Conservation (phyloP, 2,888 invertebrate species). For the Mythimna impura region DNA sequence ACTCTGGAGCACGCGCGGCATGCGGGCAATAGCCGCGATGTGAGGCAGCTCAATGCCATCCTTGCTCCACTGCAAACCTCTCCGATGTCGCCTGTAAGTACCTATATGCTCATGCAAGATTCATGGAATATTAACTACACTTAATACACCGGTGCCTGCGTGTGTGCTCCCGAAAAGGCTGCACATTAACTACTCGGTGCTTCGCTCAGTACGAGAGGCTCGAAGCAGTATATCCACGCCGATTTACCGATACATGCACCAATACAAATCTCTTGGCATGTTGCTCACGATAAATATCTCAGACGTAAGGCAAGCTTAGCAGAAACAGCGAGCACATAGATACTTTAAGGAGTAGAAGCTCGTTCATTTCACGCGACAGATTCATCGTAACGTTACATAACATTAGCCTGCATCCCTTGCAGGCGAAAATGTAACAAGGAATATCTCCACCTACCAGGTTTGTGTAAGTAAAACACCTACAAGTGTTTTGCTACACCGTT, state of each 20-base stretch:
- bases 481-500: too few species aligned
- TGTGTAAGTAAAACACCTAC: too few species aligned
- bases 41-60: neutral
- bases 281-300: slow-evolving; percentile 19
- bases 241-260: slow-evolving; percentile 19
- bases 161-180: neutral
- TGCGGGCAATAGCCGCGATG: neutral
- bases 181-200: neutral
- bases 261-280: slow-evolving; percentile 21
- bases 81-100: neutral
- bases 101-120: neutral
- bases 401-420: neutral
- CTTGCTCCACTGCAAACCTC: neutral
- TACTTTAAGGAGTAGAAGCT: slow-evolving; percentile 8
- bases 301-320: slow-evolving; percentile 2
- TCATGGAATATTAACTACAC: neutral
- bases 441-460: neutral
- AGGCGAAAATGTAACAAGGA: neutral
- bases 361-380: neutral
- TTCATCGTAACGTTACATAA: neutral
- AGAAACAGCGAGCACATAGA: neutral
- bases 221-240: slow-evolving; percentile 10
- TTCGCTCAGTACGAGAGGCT: neutral
- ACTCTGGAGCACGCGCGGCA: neutral
- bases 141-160: neutral